Conservation (phyloP, 2,888 invertebrate genomes). For the Luffia ferchaultella region DNA sequence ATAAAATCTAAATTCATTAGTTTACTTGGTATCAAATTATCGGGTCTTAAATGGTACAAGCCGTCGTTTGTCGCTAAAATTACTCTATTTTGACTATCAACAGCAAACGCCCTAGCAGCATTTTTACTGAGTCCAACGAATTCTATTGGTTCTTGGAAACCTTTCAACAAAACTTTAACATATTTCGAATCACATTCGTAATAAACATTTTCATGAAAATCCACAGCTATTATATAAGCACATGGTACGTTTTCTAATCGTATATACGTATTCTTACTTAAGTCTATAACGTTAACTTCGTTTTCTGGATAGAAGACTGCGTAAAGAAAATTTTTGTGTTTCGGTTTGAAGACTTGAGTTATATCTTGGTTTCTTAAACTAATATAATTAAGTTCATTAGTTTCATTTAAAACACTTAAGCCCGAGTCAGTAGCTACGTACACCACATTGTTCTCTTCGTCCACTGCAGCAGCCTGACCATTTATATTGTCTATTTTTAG, state of each 20-base stretch:
- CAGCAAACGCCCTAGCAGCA: constrained; percentile 38
- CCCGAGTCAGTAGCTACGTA: constrained; percentile 49
- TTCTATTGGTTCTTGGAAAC: constrained; percentile 48
- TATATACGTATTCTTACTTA: constrained; percentile 36
- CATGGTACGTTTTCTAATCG: constrained; percentile 41
- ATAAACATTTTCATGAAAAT: constrained; percentile 38
- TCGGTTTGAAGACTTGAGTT: constrained; percentile 43
- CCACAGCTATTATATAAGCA: constrained; percentile 48
- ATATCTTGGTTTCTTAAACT: constrained; percentile 50
- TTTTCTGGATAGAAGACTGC: constrained; percentile 46
- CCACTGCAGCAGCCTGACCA: constrained; percentile 49
- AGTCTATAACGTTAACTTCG: constrained; percentile 36
- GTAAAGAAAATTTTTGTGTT: constrained; percentile 33
- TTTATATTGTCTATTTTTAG: constrained; percentile 41
- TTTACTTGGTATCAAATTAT: constrained; percentile 45
- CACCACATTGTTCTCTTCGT: constrained; percentile 31
- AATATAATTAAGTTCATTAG: constrained; percentile 33
- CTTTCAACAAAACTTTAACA: constrained; percentile 45
- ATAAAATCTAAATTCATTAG: constrained; percentile 45
- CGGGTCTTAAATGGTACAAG: constrained; percentile 36
- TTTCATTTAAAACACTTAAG: constrained; percentile 33
- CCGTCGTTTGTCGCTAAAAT: constrained; percentile 50
- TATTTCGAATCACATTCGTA: constrained; percentile 57
- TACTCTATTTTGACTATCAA: constrained; percentile 29
- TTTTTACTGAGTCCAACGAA: constrained; percentile 48